phyloP scores from a whole-genome alignment of 2,888 invertebrate species.

The Eupithecia insigniata region DNA sequence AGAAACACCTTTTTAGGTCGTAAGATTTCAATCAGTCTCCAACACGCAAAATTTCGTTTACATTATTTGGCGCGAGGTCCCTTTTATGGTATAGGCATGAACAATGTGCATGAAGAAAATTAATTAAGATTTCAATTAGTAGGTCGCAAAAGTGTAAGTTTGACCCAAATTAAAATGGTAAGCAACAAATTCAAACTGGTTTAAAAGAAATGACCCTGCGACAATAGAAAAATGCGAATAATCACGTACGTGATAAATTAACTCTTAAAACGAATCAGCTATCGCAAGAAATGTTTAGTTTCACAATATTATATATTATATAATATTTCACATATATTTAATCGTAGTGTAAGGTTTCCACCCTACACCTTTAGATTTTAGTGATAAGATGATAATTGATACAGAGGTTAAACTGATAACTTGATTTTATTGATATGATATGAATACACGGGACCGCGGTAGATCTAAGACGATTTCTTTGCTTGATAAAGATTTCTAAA shows the following conservation, averaged over 20 bases:
- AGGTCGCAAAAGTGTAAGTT: background rate
- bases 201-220: background rate
- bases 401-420: no score
- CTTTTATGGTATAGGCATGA: conserved; percentile 20
- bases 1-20: conserved; percentile 35
- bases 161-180: background rate
- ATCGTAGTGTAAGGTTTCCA: no score
- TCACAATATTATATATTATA: no score
- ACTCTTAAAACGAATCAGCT: conserved; percentile 59
- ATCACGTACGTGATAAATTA: conserved; percentile 28
- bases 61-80: conserved; percentile 43
- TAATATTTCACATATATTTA: conserved; percentile 19
- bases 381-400: no score
- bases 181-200: background rate
- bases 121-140: conserved; percentile 16
- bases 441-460: no score
- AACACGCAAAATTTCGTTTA: conserved; percentile 41
- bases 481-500: conserved; percentile 40
- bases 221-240: background rate
- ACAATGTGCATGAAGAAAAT: conserved; percentile 9
- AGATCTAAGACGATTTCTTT: conserved; percentile 20
- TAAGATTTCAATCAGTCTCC: conserved; percentile 39
- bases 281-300: conserved; percentile 11
- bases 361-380: no score
- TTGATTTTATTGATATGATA: no score